Evolutionary conservation across 1,140 invertebrate genomes (phyloP), one percentile per base, ranked within the genome.

Genomic region (Ostrea edulis): DNA sequence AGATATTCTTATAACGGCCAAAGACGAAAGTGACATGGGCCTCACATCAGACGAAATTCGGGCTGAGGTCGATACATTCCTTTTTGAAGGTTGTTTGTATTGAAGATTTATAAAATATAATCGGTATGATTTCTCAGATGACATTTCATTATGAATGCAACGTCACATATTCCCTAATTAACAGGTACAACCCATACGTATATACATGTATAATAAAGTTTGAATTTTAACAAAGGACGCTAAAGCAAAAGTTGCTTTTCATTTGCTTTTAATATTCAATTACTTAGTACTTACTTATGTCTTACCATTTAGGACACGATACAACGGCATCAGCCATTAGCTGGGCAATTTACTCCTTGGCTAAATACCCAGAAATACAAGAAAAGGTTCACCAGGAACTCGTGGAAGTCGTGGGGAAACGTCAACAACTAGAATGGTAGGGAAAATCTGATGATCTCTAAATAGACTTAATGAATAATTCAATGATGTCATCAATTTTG

Each of bases 331-430:
- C 93, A 3, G 95, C 94, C 53, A 92, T 96, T 12, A 94, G 95
- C 0, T 98, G 98, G 96, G 97, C 97, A 88, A 94, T 98, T 86
- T 96, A 97, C 77, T 97, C 97, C 90, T 94, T 98, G 91, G 96
- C 97, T 0, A 93, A 97, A 53, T 96, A 97, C 92, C 97, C 97
- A 20, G 95, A 97, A 11, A 96, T 98, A 0, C 97, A 98, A 91
- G 96, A 95, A 87, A 97, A 97, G 93, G 97, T 97, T 0, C 97
- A 97, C 88, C 95, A 96, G 85, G 97, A 98, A 95, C 96, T 98
- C 85, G 97, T 98, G 92, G 93, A 95, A 89, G 96, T 97, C 0
- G 95, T 98, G 53, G 97, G 97, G 5, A 65, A 35, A 22, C 84
- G 84, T 54, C 95, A 96, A 29, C 71, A 29, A 14, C 44, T 44